phyloP scores from a whole-genome alignment of 2,888 invertebrate species.

The Ornithoptera alexandrae region DNA sequence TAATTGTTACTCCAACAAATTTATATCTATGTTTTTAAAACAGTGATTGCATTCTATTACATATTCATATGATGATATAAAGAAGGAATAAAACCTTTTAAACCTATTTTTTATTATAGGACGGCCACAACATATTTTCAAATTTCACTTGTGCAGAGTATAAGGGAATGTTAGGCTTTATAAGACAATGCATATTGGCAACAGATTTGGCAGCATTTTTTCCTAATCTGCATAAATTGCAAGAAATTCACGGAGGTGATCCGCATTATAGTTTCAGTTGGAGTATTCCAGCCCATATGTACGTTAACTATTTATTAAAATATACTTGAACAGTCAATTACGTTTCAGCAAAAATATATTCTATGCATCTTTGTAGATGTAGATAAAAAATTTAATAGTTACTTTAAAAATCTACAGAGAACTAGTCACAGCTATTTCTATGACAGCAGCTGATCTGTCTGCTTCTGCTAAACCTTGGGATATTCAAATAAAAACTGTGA shows the following conservation, averaged over 20 bases:
- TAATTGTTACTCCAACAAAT: no score
- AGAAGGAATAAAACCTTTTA: neutral
- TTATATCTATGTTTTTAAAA: no score
- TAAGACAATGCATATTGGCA: conserved; percentile 91
- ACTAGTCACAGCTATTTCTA: conserved; percentile 86
- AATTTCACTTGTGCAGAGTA: conserved; percentile 86
- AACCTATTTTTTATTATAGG: conserved; percentile 71
- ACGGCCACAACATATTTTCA: conserved; percentile 91
- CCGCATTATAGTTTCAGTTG: conserved; percentile 82
- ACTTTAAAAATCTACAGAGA: conserved; percentile 60
- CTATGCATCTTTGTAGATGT: no score
- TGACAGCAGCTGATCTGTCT: conserved; percentile 92
- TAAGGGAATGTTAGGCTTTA: conserved; percentile 86
- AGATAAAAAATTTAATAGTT: no score
- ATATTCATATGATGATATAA: no score
- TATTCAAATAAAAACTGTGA: conserved; percentile 88
- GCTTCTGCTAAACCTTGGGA: conserved; percentile 93
- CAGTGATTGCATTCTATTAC: no score
- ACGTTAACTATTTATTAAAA: neutral
- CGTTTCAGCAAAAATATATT: neutral
- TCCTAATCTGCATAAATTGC: conserved; percentile 82
- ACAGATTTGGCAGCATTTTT: conserved; percentile 92
- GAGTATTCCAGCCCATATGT: conserved; percentile 82
- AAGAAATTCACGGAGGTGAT: conserved; percentile 75
- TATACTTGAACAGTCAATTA: neutral